Percentiles rank a stretch among this genome's conserved stretches.
phyloP scores from a whole-genome alignment of 2,113 vertebrate genomes.

The Takifugu flavidus region DNA sequence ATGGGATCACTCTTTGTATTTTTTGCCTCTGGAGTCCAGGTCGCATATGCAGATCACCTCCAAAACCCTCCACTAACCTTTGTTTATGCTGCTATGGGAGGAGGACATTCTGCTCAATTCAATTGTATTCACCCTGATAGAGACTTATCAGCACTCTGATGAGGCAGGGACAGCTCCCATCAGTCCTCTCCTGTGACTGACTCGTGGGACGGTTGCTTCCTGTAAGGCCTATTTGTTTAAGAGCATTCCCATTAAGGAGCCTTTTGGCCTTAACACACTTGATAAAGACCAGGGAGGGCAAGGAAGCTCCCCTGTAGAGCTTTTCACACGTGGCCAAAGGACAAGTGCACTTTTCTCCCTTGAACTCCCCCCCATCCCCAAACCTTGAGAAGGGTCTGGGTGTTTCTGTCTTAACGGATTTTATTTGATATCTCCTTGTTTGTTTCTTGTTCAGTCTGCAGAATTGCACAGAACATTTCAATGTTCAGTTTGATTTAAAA shows the following conservation, averaged over 20 bases:
- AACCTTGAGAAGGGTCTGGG: constrained; percentile 29
- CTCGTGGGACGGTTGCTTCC: constrained; percentile 51
- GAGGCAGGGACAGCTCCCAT: constrained; percentile 40
- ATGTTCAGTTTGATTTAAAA: too few relatives aligned
- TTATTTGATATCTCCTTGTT: not conserved
- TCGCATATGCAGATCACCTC: not conserved
- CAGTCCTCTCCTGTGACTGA: constrained; percentile 29
- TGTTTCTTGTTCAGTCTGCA: not conserved
- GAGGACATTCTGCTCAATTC: not conserved
- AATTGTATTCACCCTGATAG: constrained; percentile 31
- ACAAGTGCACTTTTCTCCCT: constrained; percentile 65
- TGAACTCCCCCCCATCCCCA: constrained; percentile 10
- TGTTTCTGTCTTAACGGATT: not conserved
- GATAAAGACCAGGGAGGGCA: constrained; percentile 64
- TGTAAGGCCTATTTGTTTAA: constrained; percentile 69
- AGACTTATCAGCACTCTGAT: constrained; percentile 47
- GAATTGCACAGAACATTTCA: not conserved
- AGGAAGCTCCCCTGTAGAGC: constrained; percentile 73
- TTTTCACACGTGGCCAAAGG: constrained; percentile 72
- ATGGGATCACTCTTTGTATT: not conserved
- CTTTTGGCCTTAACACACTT: constrained; percentile 75
- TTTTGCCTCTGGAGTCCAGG: not conserved
- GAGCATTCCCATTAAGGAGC: constrained; percentile 63
- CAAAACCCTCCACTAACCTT: not conserved
- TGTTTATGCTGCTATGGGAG: not conserved